Evolutionary conservation across 2,888 invertebrate species (phyloP), one percentile per base, ranked within the genome.

Genomic region (Acanthosoma haemorrhoidale): DNA sequence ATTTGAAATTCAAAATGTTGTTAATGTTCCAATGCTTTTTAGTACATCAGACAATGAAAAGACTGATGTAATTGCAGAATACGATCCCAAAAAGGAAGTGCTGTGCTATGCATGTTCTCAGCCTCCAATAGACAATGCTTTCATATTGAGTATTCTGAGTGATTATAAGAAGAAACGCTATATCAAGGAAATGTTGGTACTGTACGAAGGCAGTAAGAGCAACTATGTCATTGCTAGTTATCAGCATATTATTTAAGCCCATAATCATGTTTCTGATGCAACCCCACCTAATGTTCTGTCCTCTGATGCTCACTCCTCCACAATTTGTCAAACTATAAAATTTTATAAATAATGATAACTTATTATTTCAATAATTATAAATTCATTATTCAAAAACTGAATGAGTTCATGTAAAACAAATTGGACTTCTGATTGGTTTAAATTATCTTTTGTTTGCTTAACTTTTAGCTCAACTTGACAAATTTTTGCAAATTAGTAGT

Each of bases 151-250:
- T 21, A 67, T 67, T 15, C 29, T 31, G 18, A 31, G 31, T 18
- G 51, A 51, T n/a, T 18, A 43, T 18, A 29, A 39, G 21, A 67
- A 34, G 16, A 21, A 21, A 32, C 15, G 39, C 6, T 41, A 31
- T 4, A 43, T 67, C n/a, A 67, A 67, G 57, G 67, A 67, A 34
- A 31, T 67, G 3, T 15, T 67, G 18, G 51, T 67, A 31, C 8
- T 57, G 4, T 67, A 34, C n/a, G 67, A 67, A 4, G 25, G 31
- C n/a, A 11, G 18, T 18, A 67, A 67, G 32, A 43, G 57, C 21
- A 67, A 67, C 21, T 67, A 67, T 67, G 18, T 43, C 15, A 31
- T 57, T 18, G 21, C 43, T 34, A 57, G 29, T 32, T 57, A 57
- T 29, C 51, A 57, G 43, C 67, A 67, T 67, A 36, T 29, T 25